phyloP scores from a whole-genome alignment of 2,797 vertebrate genomes.

The Chelmon rostratus region DNA sequence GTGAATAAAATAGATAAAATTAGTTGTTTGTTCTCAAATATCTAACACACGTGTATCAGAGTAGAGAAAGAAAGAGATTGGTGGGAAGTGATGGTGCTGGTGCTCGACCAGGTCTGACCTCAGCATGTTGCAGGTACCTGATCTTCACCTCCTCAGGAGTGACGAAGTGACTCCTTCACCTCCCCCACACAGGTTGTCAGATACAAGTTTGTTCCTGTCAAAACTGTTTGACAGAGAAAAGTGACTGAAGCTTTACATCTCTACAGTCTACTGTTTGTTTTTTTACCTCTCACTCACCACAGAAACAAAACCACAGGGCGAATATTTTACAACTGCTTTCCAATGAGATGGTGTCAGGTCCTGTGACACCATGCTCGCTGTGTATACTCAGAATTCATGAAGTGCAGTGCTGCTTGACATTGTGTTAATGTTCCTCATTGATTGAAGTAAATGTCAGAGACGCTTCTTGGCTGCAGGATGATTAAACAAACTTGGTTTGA shows the following conservation, averaged over 20 bases:
- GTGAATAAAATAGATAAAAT: no score
- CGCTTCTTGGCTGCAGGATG: background rate
- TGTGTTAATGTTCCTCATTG: background rate
- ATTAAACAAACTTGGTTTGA: background rate
- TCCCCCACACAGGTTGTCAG: conserved; percentile 13
- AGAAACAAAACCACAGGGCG: background rate
- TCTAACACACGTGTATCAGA: no score
- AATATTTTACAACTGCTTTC: background rate
- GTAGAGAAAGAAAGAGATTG: no score
- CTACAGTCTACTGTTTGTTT: background rate
- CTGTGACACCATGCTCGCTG: background rate
- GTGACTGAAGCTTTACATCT: background rate
- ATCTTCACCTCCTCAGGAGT: conserved; percentile 12
- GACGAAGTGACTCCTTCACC: conserved; percentile 21
- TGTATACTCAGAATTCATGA: background rate
- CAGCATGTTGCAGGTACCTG: background rate
- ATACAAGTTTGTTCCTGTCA: background rate
- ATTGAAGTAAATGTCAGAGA: background rate
- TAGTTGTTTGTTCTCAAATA: no score
- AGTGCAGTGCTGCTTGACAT: background rate
- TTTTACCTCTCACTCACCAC: background rate
- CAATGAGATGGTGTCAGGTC: background rate
- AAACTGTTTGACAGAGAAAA: background rate
- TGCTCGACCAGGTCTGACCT: background rate
- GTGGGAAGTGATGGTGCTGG: background rate